phyloP scores from a whole-genome alignment of 92 coral and sea anemone genomes.

The Chrysogorgia sp. region DNA sequence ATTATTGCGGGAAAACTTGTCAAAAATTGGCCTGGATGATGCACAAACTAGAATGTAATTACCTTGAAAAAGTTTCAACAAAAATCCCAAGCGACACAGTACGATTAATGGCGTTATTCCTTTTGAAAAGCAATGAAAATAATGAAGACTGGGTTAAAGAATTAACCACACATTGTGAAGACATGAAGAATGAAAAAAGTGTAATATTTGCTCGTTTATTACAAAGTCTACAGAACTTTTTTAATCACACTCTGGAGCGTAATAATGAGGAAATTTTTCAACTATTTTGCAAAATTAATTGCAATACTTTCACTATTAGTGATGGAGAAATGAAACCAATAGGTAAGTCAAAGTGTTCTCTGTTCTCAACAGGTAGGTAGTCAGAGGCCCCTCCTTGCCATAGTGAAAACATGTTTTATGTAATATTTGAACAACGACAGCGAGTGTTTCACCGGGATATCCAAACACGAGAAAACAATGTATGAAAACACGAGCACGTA shows the following conservation, averaged over 20 bases:
- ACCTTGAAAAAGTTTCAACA: conserved; percentile 61
- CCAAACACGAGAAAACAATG: too few species aligned
- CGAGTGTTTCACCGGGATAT: too few species aligned
- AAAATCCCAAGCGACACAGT: conserved; percentile 81
- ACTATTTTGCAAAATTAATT: conserved; percentile 83
- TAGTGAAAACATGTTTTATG: too few species aligned
- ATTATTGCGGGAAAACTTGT: conserved; percentile 79
- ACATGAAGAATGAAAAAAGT: conserved; percentile 60
- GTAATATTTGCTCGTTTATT: conserved; percentile 68
- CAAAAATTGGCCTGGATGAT: conserved; percentile 85
- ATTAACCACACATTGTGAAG: conserved; percentile 72
- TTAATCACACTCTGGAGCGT: conserved; percentile 45
- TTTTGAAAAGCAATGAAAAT: neutral
- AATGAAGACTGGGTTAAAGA: conserved; percentile 42
- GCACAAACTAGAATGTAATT: conserved; percentile 85
- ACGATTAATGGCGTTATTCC: conserved; percentile 59
- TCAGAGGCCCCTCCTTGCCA: neutral
- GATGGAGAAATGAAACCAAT: conserved; percentile 85
- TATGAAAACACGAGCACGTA: too few species aligned
- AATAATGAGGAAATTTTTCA: conserved; percentile 64
- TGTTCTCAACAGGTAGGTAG: neutral
- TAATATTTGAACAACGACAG: too few species aligned
- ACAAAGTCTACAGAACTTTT: conserved; percentile 59
- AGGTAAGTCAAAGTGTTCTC: conserved; percentile 59
- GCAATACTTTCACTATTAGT: conserved; percentile 90